Percentiles rank a stretch among this genome's conserved stretches.
These are phyloP conservation scores for Colletes collaris DNA, from an alignment of 2,888 invertebrate genomes.

Conservation along the genomic window DNA sequence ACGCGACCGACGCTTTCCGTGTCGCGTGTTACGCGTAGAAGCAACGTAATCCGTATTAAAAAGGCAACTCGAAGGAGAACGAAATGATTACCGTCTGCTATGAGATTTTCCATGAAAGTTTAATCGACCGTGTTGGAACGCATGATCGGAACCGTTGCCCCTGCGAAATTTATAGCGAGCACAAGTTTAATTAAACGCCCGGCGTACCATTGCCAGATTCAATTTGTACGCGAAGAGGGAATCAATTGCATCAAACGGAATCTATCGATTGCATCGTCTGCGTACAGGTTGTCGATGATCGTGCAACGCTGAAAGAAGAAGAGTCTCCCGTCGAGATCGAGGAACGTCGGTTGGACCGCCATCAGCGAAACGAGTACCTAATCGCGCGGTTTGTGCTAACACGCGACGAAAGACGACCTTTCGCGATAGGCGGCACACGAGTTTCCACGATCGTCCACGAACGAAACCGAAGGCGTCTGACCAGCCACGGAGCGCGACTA, in stretches of 20 bases:
- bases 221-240: conserved; percentile 15
- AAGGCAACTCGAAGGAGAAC: neutral
- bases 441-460: neutral
- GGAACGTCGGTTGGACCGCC: neutral
- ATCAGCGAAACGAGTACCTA: conserved; percentile 31
- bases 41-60: neutral
- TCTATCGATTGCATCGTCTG: conserved; percentile 8
- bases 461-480: conserved; percentile 15
- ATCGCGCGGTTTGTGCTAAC: conserved; percentile 41
- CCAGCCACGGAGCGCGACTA: conserved; percentile 1
- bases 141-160: neutral
- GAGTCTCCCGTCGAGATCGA: neutral
- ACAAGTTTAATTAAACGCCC: conserved; percentile 39
- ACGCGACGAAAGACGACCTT: neutral
- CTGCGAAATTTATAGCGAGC: conserved; percentile 5
- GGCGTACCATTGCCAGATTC: neutral
- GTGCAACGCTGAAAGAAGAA: conserved; percentile 14
- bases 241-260: conserved; percentile 22
- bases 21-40: too few species aligned
- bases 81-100: neutral
- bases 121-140: conserved; percentile 2
- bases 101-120: neutral
- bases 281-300: conserved; percentile 4
- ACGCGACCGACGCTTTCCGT: neutral
- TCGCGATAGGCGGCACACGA: conserved; percentile 14